Evolutionary conservation across 23 tunicate genomes (phyloP).

Genomic region (Phallusia fumigata): DNA sequence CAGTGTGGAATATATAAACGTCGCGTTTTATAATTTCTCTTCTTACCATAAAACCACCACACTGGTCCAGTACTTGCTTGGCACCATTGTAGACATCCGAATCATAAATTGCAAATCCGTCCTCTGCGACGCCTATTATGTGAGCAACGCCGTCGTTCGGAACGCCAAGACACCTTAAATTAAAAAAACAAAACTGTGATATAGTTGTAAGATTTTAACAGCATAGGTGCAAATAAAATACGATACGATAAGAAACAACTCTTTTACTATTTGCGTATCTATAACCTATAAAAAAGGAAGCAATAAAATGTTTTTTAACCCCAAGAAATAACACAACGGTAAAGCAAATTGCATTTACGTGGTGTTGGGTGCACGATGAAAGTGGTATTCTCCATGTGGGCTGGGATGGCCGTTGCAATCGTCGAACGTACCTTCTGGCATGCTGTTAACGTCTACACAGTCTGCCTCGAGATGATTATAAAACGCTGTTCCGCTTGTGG

Average conservation of each 20-base stretch:
- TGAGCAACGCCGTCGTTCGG: conserved; percentile 8
- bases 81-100: conserved; percentile 22
- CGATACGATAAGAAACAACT: no score
- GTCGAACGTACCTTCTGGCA: conserved; percentile 21
- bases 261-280: no score
- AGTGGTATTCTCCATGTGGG: conserved; percentile 26
- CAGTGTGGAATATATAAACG: no score
- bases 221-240: no score
- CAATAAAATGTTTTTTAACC: no score
- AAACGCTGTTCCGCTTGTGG: conserved; percentile 12
- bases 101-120: conserved; percentile 35
- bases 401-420: conserved; percentile 30
- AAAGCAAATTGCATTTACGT: conserved; percentile 5
- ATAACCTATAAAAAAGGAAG: no score
- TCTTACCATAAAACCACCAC: conserved; percentile 45
- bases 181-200: background rate
- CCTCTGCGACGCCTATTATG: conserved; percentile 42
- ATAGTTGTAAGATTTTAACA: background rate
- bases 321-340: no score
- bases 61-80: conserved; percentile 28
- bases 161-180: conserved; percentile 8
- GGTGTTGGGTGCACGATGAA: conserved; percentile 25
- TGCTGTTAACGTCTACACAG: conserved; percentile 15
- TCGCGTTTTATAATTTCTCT: background rate
- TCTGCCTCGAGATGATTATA: conserved; percentile 17